These are phyloP conservation scores for Rhabdornis inornatus DNA, from an alignment of 2,113 vertebrate genomes.

Conservation along the genomic window DNA sequence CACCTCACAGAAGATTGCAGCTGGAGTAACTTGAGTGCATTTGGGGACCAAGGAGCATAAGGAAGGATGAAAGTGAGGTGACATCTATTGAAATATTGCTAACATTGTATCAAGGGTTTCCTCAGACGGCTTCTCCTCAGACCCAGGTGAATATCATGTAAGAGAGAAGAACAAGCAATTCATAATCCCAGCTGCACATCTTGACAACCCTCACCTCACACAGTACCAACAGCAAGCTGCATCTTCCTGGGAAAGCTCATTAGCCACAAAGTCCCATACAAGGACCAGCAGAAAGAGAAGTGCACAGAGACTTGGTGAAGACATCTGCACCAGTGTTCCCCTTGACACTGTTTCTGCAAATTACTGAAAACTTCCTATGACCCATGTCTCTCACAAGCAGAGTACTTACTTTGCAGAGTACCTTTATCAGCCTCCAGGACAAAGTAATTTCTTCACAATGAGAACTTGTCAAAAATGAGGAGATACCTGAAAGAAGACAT, in stretches of 20 bases:
- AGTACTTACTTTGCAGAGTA: background rate
- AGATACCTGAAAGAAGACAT: background rate
- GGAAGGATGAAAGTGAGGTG: background rate
- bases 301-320: accelerated
- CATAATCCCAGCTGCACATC: background rate
- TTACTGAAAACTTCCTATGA: background rate
- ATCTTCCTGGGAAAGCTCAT: background rate
- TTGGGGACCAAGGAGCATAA: background rate
- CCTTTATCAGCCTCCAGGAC: background rate
- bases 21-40: background rate
- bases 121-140: background rate
- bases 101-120: background rate
- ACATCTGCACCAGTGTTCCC: background rate
- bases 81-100: background rate
- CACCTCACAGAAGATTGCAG: background rate
- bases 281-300: background rate
- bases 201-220: background rate
- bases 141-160: accelerated
- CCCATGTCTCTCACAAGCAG: background rate
- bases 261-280: background rate
- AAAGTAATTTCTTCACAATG: background rate
- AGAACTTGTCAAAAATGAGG: background rate
- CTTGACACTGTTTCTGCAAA: background rate
- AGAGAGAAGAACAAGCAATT: background rate
- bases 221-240: background rate